Percentiles rank a stretch among this genome's conserved stretches.
phyloP scores from a whole-genome alignment of 2,113 vertebrate species.

The Tympanuchus pallidicinctus region DNA sequence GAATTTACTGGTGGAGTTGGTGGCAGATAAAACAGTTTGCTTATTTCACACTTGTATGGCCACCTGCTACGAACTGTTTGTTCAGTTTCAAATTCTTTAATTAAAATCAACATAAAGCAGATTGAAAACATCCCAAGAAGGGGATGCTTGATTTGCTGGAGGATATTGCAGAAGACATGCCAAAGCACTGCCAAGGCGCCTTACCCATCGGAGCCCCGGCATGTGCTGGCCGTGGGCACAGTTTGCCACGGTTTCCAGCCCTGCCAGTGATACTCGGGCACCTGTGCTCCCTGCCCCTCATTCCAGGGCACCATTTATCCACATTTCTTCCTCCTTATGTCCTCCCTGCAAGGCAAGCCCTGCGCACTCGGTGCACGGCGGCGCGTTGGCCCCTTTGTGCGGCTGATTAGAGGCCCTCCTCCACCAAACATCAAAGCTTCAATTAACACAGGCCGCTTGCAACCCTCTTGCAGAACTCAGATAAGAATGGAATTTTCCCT shows the following conservation, averaged over 20 bases:
- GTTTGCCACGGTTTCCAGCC: not conserved
- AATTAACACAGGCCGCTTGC: constrained; percentile 77
- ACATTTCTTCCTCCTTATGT: accelerated
- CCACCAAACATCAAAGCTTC: constrained; percentile 78
- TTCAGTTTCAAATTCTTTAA: constrained; percentile 85
- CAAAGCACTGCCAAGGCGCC: constrained; percentile 45
- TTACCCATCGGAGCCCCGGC: not conserved
- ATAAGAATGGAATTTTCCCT: constrained; percentile 83
- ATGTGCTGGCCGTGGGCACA: accelerated
- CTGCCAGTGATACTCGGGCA: not conserved
- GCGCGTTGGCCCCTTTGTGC: not conserved
- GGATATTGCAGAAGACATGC: constrained; percentile 78
- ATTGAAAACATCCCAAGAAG: constrained; percentile 87
- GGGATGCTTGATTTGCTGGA: constrained; percentile 82
- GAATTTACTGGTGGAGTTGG: constrained; percentile 80
- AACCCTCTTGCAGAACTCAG: constrained; percentile 82
- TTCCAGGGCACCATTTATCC: accelerated
- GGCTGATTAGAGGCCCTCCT: constrained; percentile 74
- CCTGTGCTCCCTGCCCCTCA: accelerated
- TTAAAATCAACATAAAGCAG: constrained; percentile 88
- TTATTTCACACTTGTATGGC: constrained; percentile 87
- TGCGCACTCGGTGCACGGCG: not conserved
- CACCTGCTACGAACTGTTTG: constrained; percentile 85
- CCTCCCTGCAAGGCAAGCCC: not conserved
- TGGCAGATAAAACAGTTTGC: constrained; percentile 84